Evolutionary conservation across 1,140 invertebrate species (phyloP), one percentile per base, ranked within the genome.

Genomic region (Pseudomyrmex cubaensis): DNA sequence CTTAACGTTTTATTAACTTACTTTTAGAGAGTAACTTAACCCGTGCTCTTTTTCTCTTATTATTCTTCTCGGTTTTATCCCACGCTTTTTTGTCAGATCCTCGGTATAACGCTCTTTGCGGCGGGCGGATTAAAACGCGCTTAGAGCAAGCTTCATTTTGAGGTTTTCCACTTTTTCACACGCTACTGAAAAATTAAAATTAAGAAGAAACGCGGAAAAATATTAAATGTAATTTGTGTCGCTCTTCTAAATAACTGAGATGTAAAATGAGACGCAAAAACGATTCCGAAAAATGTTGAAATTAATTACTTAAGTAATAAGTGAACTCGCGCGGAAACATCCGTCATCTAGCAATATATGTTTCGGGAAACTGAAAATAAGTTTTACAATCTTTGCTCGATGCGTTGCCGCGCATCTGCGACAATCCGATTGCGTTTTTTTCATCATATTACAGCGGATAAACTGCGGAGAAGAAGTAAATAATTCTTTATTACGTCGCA

Each of bases 121-220:
- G 25, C 22, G 22, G 46, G 35, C 17, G 17, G 54, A 80, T 80
- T 80, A 80, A 80, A 80, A 56, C 2, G 10, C 15, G 59, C 54
- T 80, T 48, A 20, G 22, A 48, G 9, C 9, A 7, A 15, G 20
- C 15, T 48, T 61, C 44, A 48, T 48, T 59, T 22, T 44, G 10
- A 69, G 5, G 15, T n/a, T 15, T 17, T 57, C 48, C 59, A 70
- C 44, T 25, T 48, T 48, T 59, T 57, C 7, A 7, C 35, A 7
- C 35, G 35, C 15, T 77, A 25, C n/a, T 17, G 70, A 35, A 80
- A 59, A 70, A 61, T 59, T 20, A 12, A 15, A 59, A 59, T 80
- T 12, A 50, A 48, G 12, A 4, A 9, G 50, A 9, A 22, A 56
- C 12, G 25, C 46, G 52, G 22, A 80, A 59, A 44, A n/a, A 17